Conservation (phyloP, 2,797 vertebrate genomes). For the Sebastes iracundus region DNA sequence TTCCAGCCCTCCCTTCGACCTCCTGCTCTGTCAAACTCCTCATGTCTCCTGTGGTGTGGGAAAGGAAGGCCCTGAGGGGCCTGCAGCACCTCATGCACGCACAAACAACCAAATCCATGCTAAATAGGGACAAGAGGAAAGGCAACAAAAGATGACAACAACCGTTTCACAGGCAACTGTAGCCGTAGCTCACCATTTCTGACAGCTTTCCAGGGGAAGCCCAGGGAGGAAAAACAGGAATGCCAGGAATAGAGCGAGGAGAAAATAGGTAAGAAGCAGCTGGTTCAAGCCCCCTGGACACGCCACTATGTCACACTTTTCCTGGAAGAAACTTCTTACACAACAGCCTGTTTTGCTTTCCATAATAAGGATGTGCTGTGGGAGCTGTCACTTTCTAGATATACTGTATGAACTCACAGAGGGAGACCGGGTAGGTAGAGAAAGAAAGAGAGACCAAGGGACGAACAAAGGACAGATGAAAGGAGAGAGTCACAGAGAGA, state of each 20-base stretch:
- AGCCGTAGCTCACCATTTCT: constrained; percentile 53
- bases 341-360: constrained; percentile 36
- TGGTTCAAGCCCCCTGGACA: constrained; percentile 26
- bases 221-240: constrained; percentile 67
- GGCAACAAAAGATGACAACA: constrained; percentile 64
- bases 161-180: constrained; percentile 29
- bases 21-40: constrained; percentile 36
- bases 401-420: constrained; percentile 27
- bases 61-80: constrained; percentile 42
- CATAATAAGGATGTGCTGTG: constrained; percentile 28
- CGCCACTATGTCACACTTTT: constrained; percentile 34
- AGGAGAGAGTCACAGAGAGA: constrained; percentile 43
- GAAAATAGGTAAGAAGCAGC: constrained; percentile 64
- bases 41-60: constrained; percentile 34
- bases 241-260: constrained; percentile 69
- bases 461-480: constrained; percentile 40
- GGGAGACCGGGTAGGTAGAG: constrained; percentile 25
- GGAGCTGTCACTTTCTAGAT: constrained; percentile 43
- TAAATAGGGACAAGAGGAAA: constrained; percentile 58
- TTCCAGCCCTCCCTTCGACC: constrained; percentile 20
- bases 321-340: constrained; percentile 27
- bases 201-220: constrained; percentile 71
- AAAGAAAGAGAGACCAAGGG: constrained; percentile 32
- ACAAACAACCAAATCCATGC: constrained; percentile 34
- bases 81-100: constrained; percentile 20